Percentiles rank a stretch among this genome's conserved stretches.
phyloP scores from a whole-genome alignment of 2,888 invertebrate species.

The Lasioglossum zephyrum region DNA sequence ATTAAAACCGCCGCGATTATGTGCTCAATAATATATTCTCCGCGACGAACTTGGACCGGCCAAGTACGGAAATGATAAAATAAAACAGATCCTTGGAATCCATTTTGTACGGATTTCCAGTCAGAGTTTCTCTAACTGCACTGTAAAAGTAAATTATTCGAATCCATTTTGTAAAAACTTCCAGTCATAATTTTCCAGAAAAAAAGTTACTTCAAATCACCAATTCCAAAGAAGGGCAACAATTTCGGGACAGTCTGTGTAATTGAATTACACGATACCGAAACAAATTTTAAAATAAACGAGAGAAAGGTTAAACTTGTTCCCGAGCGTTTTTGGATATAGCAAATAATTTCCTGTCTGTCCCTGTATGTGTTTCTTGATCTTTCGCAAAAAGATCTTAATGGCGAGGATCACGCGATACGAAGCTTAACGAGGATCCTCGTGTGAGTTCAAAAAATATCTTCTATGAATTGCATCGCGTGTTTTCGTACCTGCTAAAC shows the following conservation, averaged over 20 bases:
- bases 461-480: slow-evolving; percentile 12
- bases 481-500: slow-evolving; percentile 13
- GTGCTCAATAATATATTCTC: background rate
- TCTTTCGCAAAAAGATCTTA: slow-evolving; percentile 13
- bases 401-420: slow-evolving; percentile 60
- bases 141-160: background rate
- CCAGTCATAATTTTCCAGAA: background rate
- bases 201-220: too few relatives aligned
- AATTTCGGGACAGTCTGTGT: too few relatives aligned
- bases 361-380: background rate
- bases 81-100: background rate
- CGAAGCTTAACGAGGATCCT: slow-evolving; percentile 51
- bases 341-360: background rate
- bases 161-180: background rate
- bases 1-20: slow-evolving; percentile 6
- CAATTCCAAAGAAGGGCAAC: too few relatives aligned
- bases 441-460: slow-evolving; percentile 30
- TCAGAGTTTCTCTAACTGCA: background rate
- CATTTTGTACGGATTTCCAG: background rate
- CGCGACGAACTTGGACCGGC: background rate
- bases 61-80: background rate
- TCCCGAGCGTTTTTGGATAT: background rate
- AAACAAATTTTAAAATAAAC: too few relatives aligned
- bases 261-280: too few relatives aligned
- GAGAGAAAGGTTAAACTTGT: background rate